These are phyloP conservation scores for Lagodon rhomboides DNA, from an alignment of 2,797 vertebrate species.

Conservation along the genomic window DNA sequence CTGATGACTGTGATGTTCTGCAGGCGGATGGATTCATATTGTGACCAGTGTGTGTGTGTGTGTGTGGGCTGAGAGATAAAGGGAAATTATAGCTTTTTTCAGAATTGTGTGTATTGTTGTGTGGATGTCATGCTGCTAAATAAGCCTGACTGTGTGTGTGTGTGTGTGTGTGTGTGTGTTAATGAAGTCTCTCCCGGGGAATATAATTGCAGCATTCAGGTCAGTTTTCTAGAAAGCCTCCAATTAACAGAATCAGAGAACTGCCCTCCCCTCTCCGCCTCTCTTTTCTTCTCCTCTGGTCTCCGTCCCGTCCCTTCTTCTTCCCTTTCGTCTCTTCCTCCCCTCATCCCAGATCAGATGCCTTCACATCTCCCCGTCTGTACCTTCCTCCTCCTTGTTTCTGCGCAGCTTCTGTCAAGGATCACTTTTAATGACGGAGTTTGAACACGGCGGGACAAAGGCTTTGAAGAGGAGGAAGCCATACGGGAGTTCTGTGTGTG, in stretches of 20 bases:
- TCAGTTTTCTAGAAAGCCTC: constrained; percentile 52
- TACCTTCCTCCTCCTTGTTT: constrained; percentile 28
- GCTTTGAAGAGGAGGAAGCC: constrained; percentile 49
- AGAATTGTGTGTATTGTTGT: constrained; percentile 12
- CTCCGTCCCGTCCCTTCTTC: neutral
- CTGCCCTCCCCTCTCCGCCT: constrained; percentile 12
- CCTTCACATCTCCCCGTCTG: constrained; percentile 18
- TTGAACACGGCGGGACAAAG: constrained; percentile 31
- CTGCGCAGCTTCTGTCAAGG: constrained; percentile 42
- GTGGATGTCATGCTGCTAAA: neutral
- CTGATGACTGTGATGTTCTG: neutral
- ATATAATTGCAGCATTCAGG: constrained; percentile 51
- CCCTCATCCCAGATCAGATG: constrained; percentile 28
- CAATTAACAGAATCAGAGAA: constrained; percentile 52
- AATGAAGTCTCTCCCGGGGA: constrained; percentile 14
- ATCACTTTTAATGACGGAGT: constrained; percentile 63
- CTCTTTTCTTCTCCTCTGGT: constrained; percentile 4
- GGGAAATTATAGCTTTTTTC: neutral
- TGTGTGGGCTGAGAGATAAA: neutral
- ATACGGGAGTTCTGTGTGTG: constrained; percentile 13
- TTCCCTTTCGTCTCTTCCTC: constrained; percentile 7
- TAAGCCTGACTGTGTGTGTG: neutral
- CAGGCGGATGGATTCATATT: neutral
- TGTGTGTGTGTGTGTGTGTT: constrained; percentile 17
- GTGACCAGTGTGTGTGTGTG: neutral